Percentiles rank a stretch among this genome's conserved stretches.
These are phyloP conservation scores for Mythimna albipuncta DNA, from an alignment of 2,888 invertebrate species.

Conservation along the genomic window DNA sequence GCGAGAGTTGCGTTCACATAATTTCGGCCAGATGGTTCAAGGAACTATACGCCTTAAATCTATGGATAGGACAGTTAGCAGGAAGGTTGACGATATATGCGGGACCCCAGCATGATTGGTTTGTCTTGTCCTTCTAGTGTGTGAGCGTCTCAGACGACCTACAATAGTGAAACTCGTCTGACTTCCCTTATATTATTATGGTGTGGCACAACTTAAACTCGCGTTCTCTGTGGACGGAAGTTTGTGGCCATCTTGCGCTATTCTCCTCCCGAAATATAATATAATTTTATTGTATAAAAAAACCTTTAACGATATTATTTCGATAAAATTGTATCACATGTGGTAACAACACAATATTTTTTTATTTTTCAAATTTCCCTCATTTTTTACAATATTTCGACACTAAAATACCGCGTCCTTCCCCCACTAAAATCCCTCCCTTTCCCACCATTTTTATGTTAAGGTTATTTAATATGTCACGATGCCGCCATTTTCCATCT, in stretches of 20 bases:
- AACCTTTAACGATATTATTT: background rate
- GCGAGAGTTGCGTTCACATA: no score
- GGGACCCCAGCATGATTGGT: background rate
- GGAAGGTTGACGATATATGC: no score
- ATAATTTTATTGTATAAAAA: background rate
- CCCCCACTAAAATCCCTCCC: slow-evolving; percentile 82
- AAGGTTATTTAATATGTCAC: slow-evolving; percentile 77
- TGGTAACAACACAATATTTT: no score
- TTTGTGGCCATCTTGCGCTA: no score
- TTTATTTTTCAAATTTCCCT: slow-evolving; percentile 72
- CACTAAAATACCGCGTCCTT: slow-evolving; percentile 83
- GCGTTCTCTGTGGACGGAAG: background rate
- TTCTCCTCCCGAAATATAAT: background rate
- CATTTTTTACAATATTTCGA: slow-evolving; percentile 73
- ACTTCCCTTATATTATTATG: no score
- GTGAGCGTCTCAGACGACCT: background rate
- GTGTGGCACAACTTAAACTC: no score
- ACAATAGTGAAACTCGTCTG: background rate
- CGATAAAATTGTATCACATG: background rate
- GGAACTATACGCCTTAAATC: no score
- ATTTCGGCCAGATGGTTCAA: no score
- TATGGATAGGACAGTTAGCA: no score
- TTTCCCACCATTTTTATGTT: slow-evolving; percentile 82
- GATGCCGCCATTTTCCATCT: slow-evolving; percentile 62
- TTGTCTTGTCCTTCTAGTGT: background rate